Conservation (phyloP, 2,113 vertebrate species). For the Mustelus asterias region DNA sequence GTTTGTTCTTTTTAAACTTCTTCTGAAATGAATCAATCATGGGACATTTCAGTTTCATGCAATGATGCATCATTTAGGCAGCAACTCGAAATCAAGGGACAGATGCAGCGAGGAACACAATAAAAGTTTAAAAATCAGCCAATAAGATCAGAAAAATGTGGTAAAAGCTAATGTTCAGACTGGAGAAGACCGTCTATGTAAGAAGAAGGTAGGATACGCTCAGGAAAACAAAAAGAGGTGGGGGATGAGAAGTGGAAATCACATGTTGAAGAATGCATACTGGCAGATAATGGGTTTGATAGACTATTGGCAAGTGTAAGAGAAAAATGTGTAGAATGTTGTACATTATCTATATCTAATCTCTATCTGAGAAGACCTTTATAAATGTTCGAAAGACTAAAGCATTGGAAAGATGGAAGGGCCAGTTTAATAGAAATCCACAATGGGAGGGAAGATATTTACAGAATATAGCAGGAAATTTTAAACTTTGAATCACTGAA, state of each 20-base stretch:
- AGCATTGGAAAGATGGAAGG: not conserved
- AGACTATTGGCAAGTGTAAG: not conserved
- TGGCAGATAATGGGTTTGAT: not conserved
- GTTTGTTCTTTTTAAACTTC: not conserved
- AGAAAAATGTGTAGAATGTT: not conserved
- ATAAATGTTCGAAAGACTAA: not conserved
- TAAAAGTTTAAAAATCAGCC: not conserved
- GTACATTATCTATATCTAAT: not conserved
- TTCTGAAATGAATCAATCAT: not conserved
- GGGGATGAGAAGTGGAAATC: not conserved
- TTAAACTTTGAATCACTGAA: not conserved
- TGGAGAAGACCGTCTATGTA: not conserved
- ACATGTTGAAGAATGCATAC: not conserved
- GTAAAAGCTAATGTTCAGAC: not conserved
- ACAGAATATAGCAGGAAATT: not conserved
- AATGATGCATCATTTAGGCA: not conserved
- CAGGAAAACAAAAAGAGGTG: not conserved
- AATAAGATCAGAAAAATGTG: not conserved
- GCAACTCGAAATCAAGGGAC: not conserved
- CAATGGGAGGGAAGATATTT: not conserved
- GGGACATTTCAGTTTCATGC: not conserved
- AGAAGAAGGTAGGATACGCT: not conserved
- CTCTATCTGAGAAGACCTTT: too few species aligned
- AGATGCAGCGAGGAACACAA: not conserved
- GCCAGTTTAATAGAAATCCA: not conserved